These are phyloP conservation scores for Sapajus apella DNA, from an alignment of 2,113 vertebrate species.

Conservation along the genomic window DNA sequence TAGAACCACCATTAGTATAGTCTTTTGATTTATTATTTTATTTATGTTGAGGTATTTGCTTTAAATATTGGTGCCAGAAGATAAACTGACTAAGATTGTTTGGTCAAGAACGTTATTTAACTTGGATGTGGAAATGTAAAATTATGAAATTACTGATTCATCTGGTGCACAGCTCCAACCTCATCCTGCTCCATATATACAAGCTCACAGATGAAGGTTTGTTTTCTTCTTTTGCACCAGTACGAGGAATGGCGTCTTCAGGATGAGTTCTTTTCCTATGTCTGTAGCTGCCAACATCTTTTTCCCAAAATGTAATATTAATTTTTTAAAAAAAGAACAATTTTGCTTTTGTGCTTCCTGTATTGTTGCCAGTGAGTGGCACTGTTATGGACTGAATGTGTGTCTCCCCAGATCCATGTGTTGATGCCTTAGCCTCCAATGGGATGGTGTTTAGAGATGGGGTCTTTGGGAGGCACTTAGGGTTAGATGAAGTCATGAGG, in stretches of 20 bases:
- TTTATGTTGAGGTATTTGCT: conserved; percentile 70
- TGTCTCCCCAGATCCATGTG: background rate
- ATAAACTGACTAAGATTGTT: conserved; percentile 54
- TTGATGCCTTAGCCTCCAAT: background rate
- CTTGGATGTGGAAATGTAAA: conserved; percentile 74
- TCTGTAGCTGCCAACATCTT: background rate
- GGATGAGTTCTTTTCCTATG: background rate
- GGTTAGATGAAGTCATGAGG: background rate
- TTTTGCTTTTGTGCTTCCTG: background rate
- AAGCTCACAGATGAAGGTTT: background rate
- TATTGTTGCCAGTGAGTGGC: background rate
- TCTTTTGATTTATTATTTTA: conserved; percentile 73
- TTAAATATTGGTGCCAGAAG: conserved; percentile 69
- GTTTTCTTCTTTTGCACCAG: background rate
- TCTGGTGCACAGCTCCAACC: background rate
- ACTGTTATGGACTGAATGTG: background rate
- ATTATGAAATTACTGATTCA: conserved; percentile 74
- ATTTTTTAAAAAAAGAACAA: background rate
- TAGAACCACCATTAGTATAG: conserved; percentile 28
- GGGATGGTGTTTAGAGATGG: background rate
- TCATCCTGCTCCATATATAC: background rate
- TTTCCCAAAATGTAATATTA: background rate
- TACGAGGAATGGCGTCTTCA: background rate
- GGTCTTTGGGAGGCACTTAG: background rate
- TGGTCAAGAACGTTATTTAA: conserved; percentile 62